These are phyloP conservation scores for Hypsibius dujardini DNA, from an alignment of 1,140 invertebrate species.

Conservation along the genomic window DNA sequence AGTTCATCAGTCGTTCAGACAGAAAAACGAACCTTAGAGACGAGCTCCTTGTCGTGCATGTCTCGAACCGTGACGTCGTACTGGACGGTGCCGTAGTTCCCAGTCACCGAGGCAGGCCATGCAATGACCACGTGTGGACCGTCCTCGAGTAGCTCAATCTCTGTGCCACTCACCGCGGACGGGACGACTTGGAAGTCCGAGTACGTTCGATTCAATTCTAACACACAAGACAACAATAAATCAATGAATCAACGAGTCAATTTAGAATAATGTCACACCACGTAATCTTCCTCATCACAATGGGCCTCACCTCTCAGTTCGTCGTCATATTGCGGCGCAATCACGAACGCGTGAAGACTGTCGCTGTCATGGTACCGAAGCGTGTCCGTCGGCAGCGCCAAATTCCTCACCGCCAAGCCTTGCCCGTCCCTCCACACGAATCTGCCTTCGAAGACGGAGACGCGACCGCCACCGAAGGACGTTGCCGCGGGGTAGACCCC, in stretches of 20 bases:
- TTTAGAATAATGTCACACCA: neutral
- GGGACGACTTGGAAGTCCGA: neutral
- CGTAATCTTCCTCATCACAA: neutral
- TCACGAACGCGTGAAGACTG: neutral
- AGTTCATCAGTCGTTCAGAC: neutral
- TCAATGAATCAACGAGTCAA: neutral
- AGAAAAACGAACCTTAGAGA: neutral
- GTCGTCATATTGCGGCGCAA: neutral
- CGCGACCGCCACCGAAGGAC: no score
- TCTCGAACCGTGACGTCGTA: conserved; percentile 1
- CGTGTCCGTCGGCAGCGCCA: no score
- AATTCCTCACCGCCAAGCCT: no score
- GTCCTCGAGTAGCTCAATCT: neutral
- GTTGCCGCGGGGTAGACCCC: no score
- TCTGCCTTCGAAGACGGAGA: neutral
- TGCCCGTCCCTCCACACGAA: neutral
- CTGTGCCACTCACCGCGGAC: neutral
- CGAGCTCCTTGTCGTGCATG: neutral
- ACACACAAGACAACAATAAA: neutral
- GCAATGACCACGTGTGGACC: neutral
- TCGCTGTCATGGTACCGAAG: neutral
- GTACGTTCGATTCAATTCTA: conserved; percentile 6
- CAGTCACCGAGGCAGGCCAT: neutral
- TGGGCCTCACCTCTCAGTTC: neutral
- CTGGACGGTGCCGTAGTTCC: neutral